Evolutionary conservation across 2,113 vertebrate species (phyloP).

Genomic region (Cebidichthys violaceus): DNA sequence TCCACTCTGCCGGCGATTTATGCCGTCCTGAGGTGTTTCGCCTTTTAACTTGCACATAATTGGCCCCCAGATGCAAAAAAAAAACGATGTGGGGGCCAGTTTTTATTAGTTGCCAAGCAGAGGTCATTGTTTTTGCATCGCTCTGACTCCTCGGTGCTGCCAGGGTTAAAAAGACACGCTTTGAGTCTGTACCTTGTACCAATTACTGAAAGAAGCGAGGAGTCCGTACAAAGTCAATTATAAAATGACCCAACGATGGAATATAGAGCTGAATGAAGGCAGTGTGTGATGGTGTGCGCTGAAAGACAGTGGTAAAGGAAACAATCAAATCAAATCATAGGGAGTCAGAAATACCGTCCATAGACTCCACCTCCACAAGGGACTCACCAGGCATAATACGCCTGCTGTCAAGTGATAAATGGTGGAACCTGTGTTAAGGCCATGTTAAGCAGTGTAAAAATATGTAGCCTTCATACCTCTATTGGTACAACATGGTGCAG

Average conservation of each 20-base stretch:
- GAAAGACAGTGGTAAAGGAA: conserved; percentile 10
- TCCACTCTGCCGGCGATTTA: conserved; percentile 75
- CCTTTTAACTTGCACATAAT: conserved; percentile 82
- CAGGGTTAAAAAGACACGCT: conserved; percentile 49
- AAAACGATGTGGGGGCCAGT: conserved; percentile 75
- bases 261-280: background rate
- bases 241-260: conserved; percentile 4
- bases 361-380: conserved; percentile 21
- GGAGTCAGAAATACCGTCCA: conserved; percentile 22
- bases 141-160: conserved; percentile 43
- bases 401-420: conserved; percentile 41
- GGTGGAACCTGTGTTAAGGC: background rate
- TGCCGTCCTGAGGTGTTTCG: conserved; percentile 81
- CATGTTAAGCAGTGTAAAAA: background rate
- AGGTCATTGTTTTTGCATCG: conserved; percentile 76
- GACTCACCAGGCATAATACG: conserved; percentile 35
- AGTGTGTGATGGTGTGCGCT: conserved; percentile 10
- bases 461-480: background rate
- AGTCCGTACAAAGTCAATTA: background rate
- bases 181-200: conserved; percentile 31
- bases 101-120: conserved; percentile 79
- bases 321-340: background rate
- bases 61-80: conserved; percentile 81
- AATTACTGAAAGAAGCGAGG: conserved; percentile 9
- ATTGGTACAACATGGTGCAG: background rate